Percentiles rank a stretch among this genome's conserved stretches.
These are phyloP conservation scores for Helogale parvula DNA, from an alignment of 2,113 vertebrate genomes.

Conservation along the genomic window DNA sequence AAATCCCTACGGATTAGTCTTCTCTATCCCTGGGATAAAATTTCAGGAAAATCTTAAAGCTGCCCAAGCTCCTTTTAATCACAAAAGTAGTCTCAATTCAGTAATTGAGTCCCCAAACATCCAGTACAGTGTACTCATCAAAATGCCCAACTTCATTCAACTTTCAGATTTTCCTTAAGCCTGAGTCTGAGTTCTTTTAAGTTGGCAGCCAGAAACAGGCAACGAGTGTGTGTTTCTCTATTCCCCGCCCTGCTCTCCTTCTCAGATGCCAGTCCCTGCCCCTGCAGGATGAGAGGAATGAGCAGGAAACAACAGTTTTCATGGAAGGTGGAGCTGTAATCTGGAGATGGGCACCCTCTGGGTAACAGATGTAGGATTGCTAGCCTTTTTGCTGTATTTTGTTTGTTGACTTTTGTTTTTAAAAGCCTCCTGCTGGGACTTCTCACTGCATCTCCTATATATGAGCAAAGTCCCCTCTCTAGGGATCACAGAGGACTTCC, in stretches of 20 bases:
- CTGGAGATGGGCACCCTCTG: background rate
- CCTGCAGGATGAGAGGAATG: background rate
- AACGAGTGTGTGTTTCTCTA: background rate
- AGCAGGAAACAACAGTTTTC: background rate
- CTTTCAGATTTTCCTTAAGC: background rate
- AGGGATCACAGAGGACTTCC: background rate
- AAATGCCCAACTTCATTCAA: background rate
- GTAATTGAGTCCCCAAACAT: background rate
- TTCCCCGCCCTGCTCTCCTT: too few species aligned
- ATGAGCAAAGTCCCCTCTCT: background rate
- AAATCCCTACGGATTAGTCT: constrained; percentile 35
- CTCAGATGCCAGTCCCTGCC: fast-evolving
- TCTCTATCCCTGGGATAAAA: constrained; percentile 28
- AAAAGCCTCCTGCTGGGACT: background rate
- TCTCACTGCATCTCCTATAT: background rate
- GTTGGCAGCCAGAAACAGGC: background rate
- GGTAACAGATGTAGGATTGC: background rate
- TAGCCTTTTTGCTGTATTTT: background rate
- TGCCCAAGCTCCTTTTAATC: constrained; percentile 22
- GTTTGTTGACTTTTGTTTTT: background rate
- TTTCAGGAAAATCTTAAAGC: constrained; percentile 24
- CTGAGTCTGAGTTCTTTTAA: background rate
- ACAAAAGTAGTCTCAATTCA: constrained; percentile 34
- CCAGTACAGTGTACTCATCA: background rate
- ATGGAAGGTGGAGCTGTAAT: background rate